Percentiles rank a stretch among this genome's conserved stretches.
Evolutionary conservation across 2,113 vertebrate genomes (phyloP).

Genomic region (Chelonoidis abingdonii): DNA sequence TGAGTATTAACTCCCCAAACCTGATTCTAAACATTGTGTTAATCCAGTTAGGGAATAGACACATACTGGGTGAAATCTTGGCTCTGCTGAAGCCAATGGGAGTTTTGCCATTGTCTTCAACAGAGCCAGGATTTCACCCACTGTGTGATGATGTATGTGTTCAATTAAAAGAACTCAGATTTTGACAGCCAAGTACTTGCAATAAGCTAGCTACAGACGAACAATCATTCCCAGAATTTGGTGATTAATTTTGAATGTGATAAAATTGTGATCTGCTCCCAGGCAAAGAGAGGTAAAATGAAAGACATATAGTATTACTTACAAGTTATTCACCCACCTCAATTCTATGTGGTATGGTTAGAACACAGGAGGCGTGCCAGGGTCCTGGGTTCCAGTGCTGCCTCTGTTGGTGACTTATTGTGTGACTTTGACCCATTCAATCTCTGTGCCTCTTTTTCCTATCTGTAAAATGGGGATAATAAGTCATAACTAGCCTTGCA

Average conservation of each 20-base stretch:
- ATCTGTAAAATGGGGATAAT: not conserved
- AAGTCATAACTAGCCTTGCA: not conserved
- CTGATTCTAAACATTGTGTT: not conserved
- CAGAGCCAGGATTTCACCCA: not conserved
- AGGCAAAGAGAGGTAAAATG: not conserved
- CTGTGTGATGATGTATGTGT: not conserved
- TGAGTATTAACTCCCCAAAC: not conserved
- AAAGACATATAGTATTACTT: not conserved
- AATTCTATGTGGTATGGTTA: not conserved
- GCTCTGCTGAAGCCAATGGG: not conserved
- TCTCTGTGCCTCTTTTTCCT: not conserved
- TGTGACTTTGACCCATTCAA: not conserved
- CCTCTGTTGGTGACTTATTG: not conserved
- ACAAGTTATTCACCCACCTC: not conserved
- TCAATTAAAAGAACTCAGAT: not conserved
- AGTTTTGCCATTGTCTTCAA: not conserved
- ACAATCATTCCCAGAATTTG: not conserved
- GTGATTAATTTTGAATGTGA: not conserved
- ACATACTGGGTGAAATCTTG: not conserved
- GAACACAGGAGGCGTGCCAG: not conserved
- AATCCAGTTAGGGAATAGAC: not conserved
- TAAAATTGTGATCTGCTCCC: not conserved
- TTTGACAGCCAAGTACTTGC: not conserved
- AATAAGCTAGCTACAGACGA: not conserved
- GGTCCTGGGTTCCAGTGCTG: not conserved